Evolutionary conservation across 2,113 vertebrate genomes (phyloP).

Genomic region (Electrona antarctica): DNA sequence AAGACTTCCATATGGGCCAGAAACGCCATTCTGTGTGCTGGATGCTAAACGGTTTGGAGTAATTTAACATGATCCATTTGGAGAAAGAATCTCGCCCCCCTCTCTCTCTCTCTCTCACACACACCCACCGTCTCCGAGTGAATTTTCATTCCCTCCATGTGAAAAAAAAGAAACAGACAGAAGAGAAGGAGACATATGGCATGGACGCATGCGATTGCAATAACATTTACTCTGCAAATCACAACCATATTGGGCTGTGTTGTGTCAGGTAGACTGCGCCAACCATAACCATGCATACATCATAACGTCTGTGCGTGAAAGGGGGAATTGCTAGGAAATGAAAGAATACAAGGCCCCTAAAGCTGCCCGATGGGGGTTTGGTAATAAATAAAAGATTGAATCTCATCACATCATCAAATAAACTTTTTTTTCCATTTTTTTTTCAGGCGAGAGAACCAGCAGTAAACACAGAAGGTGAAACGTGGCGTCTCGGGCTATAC

Average conservation of each 20-base stretch:
- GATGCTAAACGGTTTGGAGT: constrained; percentile 91
- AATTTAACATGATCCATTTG: constrained; percentile 88
- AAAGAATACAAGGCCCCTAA: not conserved
- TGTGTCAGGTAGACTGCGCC: constrained; percentile 64
- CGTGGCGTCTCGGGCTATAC: too few species aligned
- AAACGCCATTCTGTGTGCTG: constrained; percentile 85
- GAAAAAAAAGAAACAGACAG: constrained; percentile 35
- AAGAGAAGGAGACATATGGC: constrained; percentile 61
- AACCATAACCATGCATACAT: constrained; percentile 42
- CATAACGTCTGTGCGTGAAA: constrained; percentile 44
- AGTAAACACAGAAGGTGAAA: too few species aligned
- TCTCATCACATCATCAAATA: too few species aligned
- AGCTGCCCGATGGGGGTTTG: too few species aligned
- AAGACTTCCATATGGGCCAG: constrained; percentile 91
- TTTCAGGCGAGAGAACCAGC: too few species aligned
- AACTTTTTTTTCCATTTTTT: too few species aligned
- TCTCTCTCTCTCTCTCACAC: constrained; percentile 23
- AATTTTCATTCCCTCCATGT: constrained; percentile 18
- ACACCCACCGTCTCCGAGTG: constrained; percentile 11
- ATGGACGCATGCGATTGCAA: constrained; percentile 83
- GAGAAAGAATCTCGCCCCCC: constrained; percentile 84
- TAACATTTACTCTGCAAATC: constrained; percentile 89
- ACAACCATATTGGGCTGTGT: constrained; percentile 69
- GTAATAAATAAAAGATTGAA: too few species aligned
- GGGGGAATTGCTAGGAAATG: constrained; percentile 13